Evolutionary conservation across 2,113 vertebrate genomes (phyloP).

Genomic region (Oryzias melastigma): DNA sequence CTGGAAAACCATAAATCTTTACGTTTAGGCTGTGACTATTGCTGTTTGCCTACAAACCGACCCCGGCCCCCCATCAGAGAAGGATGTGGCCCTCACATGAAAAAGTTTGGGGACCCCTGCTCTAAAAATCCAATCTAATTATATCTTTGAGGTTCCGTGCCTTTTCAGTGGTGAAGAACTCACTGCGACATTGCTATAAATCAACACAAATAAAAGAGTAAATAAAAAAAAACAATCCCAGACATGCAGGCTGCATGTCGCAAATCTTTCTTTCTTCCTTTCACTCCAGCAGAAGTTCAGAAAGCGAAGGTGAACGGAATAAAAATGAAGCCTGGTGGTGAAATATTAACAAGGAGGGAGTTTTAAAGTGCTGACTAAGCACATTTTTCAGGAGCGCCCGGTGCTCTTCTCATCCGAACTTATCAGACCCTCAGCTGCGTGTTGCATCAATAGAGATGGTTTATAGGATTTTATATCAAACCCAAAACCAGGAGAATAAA

Average conservation of each 20-base stretch:
- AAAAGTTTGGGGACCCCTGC: too few species aligned
- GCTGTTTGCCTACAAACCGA: too few species aligned
- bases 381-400: constrained; percentile 12
- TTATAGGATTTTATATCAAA: constrained; percentile 4
- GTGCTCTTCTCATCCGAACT: constrained; percentile 6
- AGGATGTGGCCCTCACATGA: too few species aligned
- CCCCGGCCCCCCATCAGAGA: too few species aligned
- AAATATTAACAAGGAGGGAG: constrained; percentile 38
- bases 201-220: constrained; percentile 18
- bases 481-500: not conserved
- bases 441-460: not conserved
- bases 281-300: constrained; percentile 5
- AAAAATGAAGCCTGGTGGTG: constrained; percentile 17
- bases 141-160: constrained; percentile 14
- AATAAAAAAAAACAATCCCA: constrained; percentile 13
- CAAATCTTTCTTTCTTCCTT: not conserved
- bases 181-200: not conserved
- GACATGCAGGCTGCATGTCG: not conserved
- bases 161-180: constrained; percentile 7
- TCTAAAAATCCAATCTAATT: constrained; percentile 39
- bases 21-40: too few species aligned
- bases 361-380: constrained; percentile 30
- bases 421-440: constrained; percentile 1
- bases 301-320: constrained; percentile 32
- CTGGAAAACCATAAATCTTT: too few species aligned